Evolutionary conservation across 2,113 vertebrate genomes (phyloP).

Genomic region (Callopanchax toddi): DNA sequence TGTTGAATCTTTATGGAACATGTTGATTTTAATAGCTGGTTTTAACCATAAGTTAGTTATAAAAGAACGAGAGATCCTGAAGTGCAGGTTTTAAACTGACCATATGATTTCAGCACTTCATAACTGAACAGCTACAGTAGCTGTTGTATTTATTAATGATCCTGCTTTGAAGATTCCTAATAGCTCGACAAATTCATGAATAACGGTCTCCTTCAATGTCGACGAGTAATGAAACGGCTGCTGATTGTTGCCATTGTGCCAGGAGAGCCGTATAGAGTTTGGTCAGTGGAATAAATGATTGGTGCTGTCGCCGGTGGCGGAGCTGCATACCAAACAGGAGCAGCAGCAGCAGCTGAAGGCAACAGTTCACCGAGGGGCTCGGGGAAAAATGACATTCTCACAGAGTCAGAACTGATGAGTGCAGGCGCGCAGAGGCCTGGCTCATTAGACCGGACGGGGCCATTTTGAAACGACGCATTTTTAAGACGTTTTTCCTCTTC

Average conservation of each 20-base stretch:
- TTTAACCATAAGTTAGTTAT: too few relatives aligned
- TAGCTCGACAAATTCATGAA: constrained; percentile 34
- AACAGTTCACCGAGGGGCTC: constrained; percentile 14
- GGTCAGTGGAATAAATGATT: constrained; percentile 59
- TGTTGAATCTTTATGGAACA: not conserved
- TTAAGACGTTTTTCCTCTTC: constrained; percentile 18
- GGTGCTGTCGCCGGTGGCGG: constrained; percentile 1
- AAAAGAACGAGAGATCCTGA: too few relatives aligned
- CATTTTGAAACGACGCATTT: constrained; percentile 63
- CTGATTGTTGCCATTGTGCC: constrained; percentile 38
- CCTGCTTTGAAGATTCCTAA: constrained; percentile 26
- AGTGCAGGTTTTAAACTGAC: not conserved
- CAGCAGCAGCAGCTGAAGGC: constrained; percentile 21
- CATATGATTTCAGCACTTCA: constrained; percentile 46
- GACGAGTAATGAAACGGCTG: constrained; percentile 35
- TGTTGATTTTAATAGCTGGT: too few relatives aligned
- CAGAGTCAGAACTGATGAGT: constrained; percentile 30
- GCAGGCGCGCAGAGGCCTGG: not conserved
- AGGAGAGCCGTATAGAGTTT: constrained; percentile 39
- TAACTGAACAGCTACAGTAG: constrained; percentile 37
- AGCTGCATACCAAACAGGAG: constrained; percentile 54
- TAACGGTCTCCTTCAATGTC: constrained; percentile 43
- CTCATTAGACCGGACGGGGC: constrained; percentile 49
- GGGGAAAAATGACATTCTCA: constrained; percentile 54
- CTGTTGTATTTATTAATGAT: constrained; percentile 19